Evolutionary conservation across 2,113 vertebrate genomes (phyloP), one percentile per base, ranked within the genome.

Genomic region (Himantopus leucocephalus): DNA sequence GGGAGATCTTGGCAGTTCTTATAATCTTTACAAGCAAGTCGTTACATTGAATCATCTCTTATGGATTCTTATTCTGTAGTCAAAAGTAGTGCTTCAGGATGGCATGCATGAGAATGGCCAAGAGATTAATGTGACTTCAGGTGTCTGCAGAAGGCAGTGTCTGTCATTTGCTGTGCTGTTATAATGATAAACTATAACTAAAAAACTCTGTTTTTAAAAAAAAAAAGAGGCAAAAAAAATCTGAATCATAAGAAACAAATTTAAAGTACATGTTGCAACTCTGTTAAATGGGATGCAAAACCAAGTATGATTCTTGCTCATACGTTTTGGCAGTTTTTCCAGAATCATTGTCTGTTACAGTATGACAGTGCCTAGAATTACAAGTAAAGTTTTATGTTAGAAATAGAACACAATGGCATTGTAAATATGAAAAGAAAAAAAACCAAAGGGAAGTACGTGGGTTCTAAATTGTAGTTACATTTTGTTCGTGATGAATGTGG

Each of bases 401-500:
- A 90, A 96, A 70, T 66, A 75, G 82, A 94, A 96, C 83, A 93
- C 94, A 96, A 93, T 94, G 68, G 43, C 63, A 70, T 71, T 94
- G 90, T 92, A 96, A 95, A 91, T 89, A 90, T 50, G 73, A 34
- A 71, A 84, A 64, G 60, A 89, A 90, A 73, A 76, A 50, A 12
- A 19, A 67, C 9, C 15, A 34, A 74, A 71, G 70, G 83, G 94
- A 95, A 92, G 72, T 94, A 90, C 12, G 32, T 93, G 83, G 37
- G 63, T 88, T 91, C 37, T 90, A 67, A 86, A 55, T 88, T 95
- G 56, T 22, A 39, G 63, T 90, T 83, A 80, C 67, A 48, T 92
- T 96, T 78, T 94, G 59, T 93, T 94, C 52, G 41, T 80, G 52
- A 73, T 86, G 67, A 91, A 81, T 88, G 79, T 92, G 68, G 56